phyloP scores from a whole-genome alignment of 2,888 invertebrate genomes.

The Protophormia terraenovae region DNA sequence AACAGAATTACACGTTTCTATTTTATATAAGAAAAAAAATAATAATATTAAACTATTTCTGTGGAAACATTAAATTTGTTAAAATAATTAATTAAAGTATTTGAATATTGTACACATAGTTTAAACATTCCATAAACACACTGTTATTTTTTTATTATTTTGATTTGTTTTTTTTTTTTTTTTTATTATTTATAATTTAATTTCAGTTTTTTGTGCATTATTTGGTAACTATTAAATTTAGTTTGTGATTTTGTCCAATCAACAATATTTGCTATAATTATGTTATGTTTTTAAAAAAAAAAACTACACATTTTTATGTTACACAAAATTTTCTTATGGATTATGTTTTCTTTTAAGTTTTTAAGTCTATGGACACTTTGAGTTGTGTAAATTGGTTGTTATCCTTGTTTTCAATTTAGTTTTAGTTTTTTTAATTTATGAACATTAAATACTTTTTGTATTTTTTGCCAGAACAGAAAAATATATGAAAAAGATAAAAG shows the following conservation, averaged over 20 bases:
- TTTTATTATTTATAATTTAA: not conserved
- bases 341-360: not conserved
- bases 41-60: conserved; percentile 25
- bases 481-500: conserved; percentile 9
- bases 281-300: conserved; percentile 8
- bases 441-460: conserved; percentile 19
- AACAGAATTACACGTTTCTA: conserved; percentile 22
- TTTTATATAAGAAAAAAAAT: not conserved
- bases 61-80: conserved; percentile 20
- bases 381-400: conserved; percentile 29
- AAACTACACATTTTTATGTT: not conserved
- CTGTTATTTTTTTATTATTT: conserved; percentile 3
- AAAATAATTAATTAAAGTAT: conserved; percentile 23
- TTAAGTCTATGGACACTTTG: not conserved
- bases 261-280: not conserved
- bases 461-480: conserved; percentile 38
- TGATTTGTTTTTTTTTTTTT: not conserved
- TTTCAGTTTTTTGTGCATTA: not conserved
- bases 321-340: not conserved
- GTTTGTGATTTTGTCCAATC: not conserved
- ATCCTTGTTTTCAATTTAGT: not conserved
- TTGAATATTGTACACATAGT: conserved; percentile 39
- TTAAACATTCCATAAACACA: conserved; percentile 37
- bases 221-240: not conserved
- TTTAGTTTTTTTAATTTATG: conserved; percentile 1